Evolutionary conservation across 2,113 vertebrate genomes (phyloP), one percentile per base, ranked within the genome.

Genomic region (Peucedramus taeniatus): DNA sequence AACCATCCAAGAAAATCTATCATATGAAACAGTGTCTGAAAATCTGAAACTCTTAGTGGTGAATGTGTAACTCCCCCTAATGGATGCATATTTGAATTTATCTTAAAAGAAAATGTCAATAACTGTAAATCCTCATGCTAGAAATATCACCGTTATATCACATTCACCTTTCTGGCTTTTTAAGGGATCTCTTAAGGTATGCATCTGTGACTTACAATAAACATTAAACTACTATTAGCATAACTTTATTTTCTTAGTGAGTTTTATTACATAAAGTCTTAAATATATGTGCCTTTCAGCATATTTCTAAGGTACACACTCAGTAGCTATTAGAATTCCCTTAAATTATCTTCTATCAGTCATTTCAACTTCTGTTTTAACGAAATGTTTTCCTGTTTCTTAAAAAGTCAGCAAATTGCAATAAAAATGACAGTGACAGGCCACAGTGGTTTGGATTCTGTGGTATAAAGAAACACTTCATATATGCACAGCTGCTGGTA

Each of bases 401-500:
- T 96, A 83, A 97, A 95, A 97, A 92, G 91, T 94, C 97, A 97
- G 93, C 69, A 93, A 93, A 89, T 97, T 95, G 94, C 96, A 81
- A 81, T 87, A 84, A 94, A 96, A 96, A 83, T 83, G 96, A 92
- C 90, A 97, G 94, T 69, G 74, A 85, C 91, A 95, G 91, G 54
- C 72, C 76, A 75, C 75, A 92, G 91, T 89, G 84, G 82, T 85
- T 96, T 97, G 87, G 83, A 93, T 90, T 95, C 87, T 81, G 83
- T 93, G 92, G 89, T 87, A 90, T 87, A 94, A 96, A 96, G 96
- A 97, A 97, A 96, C 70, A 82, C 75, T 97, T 63, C 91, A 94
- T 84, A 82, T 68, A 88, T 19, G 89, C 96, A 95, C 97, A 98
- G 98, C 97, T 97, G 97, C 21, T 64, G 83, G 88, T 97, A 97